Conservation (phyloP, 2,797 vertebrate genomes). For the Lutjanus argentimaculatus region DNA sequence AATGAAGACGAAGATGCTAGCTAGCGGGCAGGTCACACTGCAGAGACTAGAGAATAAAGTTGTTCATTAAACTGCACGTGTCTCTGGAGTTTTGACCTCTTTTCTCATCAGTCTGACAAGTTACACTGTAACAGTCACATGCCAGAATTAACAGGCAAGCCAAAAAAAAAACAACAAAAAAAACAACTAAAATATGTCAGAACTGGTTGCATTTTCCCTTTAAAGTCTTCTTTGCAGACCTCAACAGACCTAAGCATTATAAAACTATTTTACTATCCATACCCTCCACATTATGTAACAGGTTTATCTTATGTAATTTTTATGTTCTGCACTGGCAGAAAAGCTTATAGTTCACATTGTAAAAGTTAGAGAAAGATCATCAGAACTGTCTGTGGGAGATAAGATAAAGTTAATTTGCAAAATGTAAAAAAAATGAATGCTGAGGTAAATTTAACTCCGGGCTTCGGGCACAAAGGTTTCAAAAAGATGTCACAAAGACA, state of each 20-base stretch:
- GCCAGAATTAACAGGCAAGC: neutral
- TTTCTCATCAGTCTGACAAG: neutral
- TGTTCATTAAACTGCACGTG: too few relatives aligned
- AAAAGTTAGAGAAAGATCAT: conserved; percentile 14
- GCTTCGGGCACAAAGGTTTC: neutral
- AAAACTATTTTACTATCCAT: neutral
- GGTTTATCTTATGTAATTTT: neutral
- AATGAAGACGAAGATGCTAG: too few relatives aligned
- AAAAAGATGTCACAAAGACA: neutral
- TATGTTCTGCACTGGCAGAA: neutral
- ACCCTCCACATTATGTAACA: conserved; percentile 12
- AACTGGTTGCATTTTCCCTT: neutral
- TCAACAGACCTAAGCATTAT: neutral
- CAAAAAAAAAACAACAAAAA: neutral
- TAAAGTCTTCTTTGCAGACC: neutral
- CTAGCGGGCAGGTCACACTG: too few relatives aligned
- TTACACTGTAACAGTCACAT: neutral
- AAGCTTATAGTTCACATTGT: conserved; percentile 1
- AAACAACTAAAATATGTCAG: neutral
- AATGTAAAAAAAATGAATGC: too few relatives aligned
- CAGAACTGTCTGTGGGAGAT: neutral
- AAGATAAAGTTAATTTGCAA: neutral
- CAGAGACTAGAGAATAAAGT: too few relatives aligned
- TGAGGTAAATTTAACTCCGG: neutral
- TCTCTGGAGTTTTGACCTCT: neutral